Base-by-base conservation (phyloP, 2,113 vertebrate genomes). In the Hemichromis elongatus region DNA sequence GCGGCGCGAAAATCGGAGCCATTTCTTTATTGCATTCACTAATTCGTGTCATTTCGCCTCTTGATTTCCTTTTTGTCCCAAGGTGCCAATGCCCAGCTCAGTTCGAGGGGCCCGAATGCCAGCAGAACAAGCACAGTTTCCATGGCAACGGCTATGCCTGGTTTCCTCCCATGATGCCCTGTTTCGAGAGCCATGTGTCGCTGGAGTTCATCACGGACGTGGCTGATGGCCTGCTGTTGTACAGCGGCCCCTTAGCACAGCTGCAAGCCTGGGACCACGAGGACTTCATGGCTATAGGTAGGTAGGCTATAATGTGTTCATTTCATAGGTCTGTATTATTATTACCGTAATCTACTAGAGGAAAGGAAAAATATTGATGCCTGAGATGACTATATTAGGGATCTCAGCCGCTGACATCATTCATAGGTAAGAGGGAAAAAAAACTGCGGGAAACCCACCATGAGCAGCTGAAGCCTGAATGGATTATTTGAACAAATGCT, bases 51-150 rank as follows among this genome's bases (percentile, higher is more conserved):
- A 77, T 83, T 83, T 86, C 45, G 33, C 12, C 47, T 89, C 40
- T 85, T 37, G 56, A 52, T 91, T 82, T 88, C 68, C 45, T 90
- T 18, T 80, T 92, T 42, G 88, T 70, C 90, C 93, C 80, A 90
- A 98, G 97, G 94, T 98, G 97, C 93, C 96, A 96, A 66, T 98
- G 97, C 90, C 95, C 96, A 5, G 86, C 96, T 84, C 97, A 96
- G 13, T 97, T 97, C 50, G 96, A 97, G 21, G 98, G 97, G 75
- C 96, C 97, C 9, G 96, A 97, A 77, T 98, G 98, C 95, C 97
- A 98, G 94, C 97, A 97, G 94, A 97, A 97, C 84, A 97, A 97
- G 89, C 97, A 96, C 94, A 97, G 97, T 96, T 98, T 98, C 96
- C 96, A 96, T 86, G 96, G 97, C 89, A 96, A 97, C 90, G 97